Evolutionary conservation across 2,797 vertebrate genomes (phyloP).

Genomic region (Nyctibius grandis): DNA sequence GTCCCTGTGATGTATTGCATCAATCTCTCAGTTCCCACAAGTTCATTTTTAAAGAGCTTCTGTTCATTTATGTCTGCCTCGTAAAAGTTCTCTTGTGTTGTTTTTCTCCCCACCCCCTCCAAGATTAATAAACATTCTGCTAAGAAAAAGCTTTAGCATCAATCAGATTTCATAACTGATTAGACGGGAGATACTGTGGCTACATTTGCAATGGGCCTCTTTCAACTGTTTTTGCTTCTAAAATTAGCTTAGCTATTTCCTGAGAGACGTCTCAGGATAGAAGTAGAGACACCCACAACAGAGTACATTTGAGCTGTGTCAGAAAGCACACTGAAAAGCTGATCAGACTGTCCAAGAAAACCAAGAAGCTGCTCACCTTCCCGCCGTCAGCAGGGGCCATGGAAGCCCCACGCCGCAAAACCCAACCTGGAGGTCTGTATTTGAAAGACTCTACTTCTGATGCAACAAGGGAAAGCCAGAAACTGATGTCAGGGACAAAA

Average conservation of each 20-base stretch:
- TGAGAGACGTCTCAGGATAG: background rate
- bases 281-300: background rate
- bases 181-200: background rate
- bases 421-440: background rate
- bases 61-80: background rate
- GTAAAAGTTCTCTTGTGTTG: background rate
- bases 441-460: rapidly evolving
- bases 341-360: background rate
- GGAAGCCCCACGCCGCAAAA: background rate
- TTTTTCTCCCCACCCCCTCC: background rate
- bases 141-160: slow-evolving; percentile 11
- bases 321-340: background rate
- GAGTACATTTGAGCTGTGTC: background rate
- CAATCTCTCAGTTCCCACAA: background rate
- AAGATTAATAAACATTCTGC: slow-evolving; percentile 26
- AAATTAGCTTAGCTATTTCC: slow-evolving; percentile 50
- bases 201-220: background rate
- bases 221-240: slow-evolving; percentile 31
- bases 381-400: rapidly evolving
- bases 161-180: slow-evolving; percentile 30
- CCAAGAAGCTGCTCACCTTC: background rate
- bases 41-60: slow-evolving; percentile 32
- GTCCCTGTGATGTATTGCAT: background rate
- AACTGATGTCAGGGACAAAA: background rate
- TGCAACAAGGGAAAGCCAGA: background rate